Conservation (phyloP, 2,113 vertebrate species). For the Onychostoma macrolepis region DNA sequence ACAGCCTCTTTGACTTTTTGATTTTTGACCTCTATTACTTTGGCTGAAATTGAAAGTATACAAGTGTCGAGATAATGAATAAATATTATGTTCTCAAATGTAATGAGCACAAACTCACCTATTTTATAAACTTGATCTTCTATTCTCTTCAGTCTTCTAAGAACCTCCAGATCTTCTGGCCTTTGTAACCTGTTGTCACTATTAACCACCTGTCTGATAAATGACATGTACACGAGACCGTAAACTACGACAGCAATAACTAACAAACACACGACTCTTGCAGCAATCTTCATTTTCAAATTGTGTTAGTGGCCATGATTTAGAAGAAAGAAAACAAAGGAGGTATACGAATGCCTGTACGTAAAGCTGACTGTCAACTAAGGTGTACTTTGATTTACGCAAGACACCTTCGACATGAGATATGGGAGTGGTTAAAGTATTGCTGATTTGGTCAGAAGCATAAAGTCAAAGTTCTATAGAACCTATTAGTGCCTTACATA, state of each 20-base stretch:
- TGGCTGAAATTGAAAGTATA: constrained; percentile 31
- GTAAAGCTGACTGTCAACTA: neutral
- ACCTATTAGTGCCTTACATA: neutral
- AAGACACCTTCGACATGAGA: neutral
- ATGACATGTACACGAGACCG: neutral
- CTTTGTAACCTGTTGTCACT: neutral
- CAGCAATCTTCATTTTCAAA: constrained; percentile 21
- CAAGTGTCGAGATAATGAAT: neutral
- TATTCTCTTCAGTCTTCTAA: constrained; percentile 63
- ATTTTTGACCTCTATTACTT: neutral
- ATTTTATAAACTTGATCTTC: constrained; percentile 60
- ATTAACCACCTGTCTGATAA: neutral
- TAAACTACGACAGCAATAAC: neutral
- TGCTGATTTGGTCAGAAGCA: neutral
- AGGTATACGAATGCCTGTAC: neutral
- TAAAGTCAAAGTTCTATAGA: neutral
- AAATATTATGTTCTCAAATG: neutral
- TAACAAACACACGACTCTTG: neutral
- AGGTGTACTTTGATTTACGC: neutral
- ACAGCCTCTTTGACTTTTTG: neutral
- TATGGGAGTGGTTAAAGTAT: constrained; percentile 5
- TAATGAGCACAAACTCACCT: constrained; percentile 55
- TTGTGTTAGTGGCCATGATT: neutral
- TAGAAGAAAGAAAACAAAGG: too few species aligned
- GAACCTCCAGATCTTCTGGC: constrained; percentile 39